These are phyloP conservation scores for Rhynchonycteris naso DNA, from an alignment of 2,797 vertebrate species.

Conservation along the genomic window DNA sequence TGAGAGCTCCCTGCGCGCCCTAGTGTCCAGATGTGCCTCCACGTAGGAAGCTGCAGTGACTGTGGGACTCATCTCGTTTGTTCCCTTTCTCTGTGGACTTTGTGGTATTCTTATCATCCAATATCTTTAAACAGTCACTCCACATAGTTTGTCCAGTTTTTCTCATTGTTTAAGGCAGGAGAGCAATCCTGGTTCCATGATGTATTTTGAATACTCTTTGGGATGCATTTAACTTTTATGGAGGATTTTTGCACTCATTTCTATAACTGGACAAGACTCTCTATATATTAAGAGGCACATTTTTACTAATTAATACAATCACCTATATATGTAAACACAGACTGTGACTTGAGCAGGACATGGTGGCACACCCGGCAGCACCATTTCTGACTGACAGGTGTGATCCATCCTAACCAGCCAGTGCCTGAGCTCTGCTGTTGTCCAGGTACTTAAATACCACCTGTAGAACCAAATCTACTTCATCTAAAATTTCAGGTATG, in stretches of 20 bases:
- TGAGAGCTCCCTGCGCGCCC: background rate
- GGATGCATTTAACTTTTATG: background rate
- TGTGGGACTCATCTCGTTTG: background rate
- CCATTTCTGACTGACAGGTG: background rate
- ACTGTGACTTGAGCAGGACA: background rate
- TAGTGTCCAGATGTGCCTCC: background rate
- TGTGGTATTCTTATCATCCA: background rate
- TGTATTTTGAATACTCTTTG: background rate
- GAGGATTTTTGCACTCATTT: background rate
- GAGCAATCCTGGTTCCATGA: background rate
- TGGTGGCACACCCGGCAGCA: fast-evolving
- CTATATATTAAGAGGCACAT: background rate
- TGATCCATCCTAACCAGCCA: background rate
- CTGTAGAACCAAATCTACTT: background rate
- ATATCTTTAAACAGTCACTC: background rate
- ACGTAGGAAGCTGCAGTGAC: background rate
- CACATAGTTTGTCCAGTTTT: background rate
- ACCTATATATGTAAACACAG: background rate
- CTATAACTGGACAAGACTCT: background rate
- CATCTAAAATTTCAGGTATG: background rate
- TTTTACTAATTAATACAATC: background rate
- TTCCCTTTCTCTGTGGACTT: background rate
- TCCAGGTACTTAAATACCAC: background rate
- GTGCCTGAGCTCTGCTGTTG: background rate
- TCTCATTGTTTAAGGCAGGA: background rate